Evolutionary conservation across 2,888 invertebrate species (phyloP), one percentile per base, ranked within the genome.

Genomic region (Amphipyra tragopoginis): DNA sequence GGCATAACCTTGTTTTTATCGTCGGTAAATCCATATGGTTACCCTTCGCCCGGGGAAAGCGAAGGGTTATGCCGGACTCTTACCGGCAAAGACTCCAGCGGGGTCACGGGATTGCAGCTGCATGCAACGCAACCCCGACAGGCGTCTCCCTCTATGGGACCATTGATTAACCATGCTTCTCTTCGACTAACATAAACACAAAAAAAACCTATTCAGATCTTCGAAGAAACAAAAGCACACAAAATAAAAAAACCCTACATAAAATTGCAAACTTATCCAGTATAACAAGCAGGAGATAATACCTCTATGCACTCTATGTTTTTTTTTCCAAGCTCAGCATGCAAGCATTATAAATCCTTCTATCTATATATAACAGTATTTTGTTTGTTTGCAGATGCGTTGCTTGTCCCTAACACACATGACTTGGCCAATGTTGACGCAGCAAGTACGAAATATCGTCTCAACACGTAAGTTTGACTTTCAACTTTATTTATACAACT

Each of bases 311-410:
- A 26, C 13, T 53, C 39, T 26, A 0, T 42, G 51, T 69, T 68
- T 70, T 45, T n/a, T 47, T 14, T 36, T 1, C 43, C n/a, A 7
- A 50, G 45, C 49, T 53, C 50, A 40, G 21, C 8, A n/a, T 47
- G 29, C 50, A 29, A 40, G 53, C 33, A 11, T 49, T 53, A 40
- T 50, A 64, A 57, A 71, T 64, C 43, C 43, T 5, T 38, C 55
- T 68, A 74, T 72, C 58, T 71, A 70, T 67, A 63, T 67, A 72
- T 78, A 82, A 83, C 73, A 83, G 79, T 73, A 79, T 79, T 80
- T 75, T 87, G 81, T 88, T 89, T 88, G 84, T 86, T 87, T 85
- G 76, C 92, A 92, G 92, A 90, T 86, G 88, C 90, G 65, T 81
- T 86, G 72, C 81, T 86, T 83, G 87, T 88, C 83, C 76, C 79